Evolutionary conservation across 2,797 vertebrate species (phyloP), one percentile per base, ranked within the genome.

Genomic region (Melanotaenia maccullochi): DNA sequence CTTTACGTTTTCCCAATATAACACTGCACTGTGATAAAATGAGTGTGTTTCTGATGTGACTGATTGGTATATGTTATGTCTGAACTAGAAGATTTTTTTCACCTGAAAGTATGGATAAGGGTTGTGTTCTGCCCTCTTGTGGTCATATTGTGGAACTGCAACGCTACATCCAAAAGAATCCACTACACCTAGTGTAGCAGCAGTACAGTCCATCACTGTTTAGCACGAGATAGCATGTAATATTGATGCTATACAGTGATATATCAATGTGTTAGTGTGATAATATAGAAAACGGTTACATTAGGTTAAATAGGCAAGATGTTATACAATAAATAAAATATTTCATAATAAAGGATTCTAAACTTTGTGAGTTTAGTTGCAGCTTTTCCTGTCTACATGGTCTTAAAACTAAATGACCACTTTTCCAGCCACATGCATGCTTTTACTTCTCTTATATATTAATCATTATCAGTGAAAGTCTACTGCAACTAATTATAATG

Each of bases 401-500:
- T 52, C 2, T 52, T 52, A 22, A 57, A 42, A 14, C 49, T 22
- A 12, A 60, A n/a, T 55, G 11, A n/a, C 58, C 25, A 35, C n/a
- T 2, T 5, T 2, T 49, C 30, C 51, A 61, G 28, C 33, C 20
- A 51, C 33, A 42, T 9, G 54, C 74, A 33, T 36, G 58, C 72
- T 73, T 49, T 2, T 79, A 18, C 32, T 58, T 30, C 56, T 72
- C 65, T 49, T 40, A 38, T 57, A 71, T 35, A 68, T 76, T 40
- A 66, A 7, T 71, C 40, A 71, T 35, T 57, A 49, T 76, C 82
- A 78, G 81, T 81, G 67, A 69, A 82, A 36, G 35, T 65, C 60
- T 52, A 28, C 44, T 72, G 71, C 64, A 69, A 71, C n/a, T 83
- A 78, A 85, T 81, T 77, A 68, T 79, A 68, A 89, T 65, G 54